Evolutionary conservation across 2,113 vertebrate genomes (phyloP).

Genomic region (Aspiorhynchus laticeps): DNA sequence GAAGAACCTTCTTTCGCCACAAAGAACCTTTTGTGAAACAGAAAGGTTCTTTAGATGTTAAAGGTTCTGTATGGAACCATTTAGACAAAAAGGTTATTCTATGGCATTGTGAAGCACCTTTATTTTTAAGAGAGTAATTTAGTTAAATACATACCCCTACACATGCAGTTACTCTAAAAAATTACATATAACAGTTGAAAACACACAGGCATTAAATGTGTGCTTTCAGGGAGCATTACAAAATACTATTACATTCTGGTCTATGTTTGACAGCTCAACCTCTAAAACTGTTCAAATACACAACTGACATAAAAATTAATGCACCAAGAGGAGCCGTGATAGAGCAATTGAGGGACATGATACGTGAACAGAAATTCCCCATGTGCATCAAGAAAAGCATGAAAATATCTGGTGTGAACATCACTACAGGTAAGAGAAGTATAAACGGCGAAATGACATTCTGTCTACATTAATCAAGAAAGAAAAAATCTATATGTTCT

Average conservation of each 20-base stretch:
- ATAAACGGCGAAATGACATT: neutral
- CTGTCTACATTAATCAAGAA: neutral
- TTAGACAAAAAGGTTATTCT: too few species aligned
- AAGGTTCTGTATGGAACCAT: too few species aligned
- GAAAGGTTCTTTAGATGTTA: too few species aligned
- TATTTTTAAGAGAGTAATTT: too few species aligned
- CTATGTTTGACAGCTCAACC: neutral
- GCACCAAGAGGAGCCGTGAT: neutral
- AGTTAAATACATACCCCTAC: too few species aligned
- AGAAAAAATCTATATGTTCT: too few species aligned
- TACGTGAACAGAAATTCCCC: neutral
- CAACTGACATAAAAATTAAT: slow-evolving; percentile 7
- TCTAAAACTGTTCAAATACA: slow-evolving; percentile 5
- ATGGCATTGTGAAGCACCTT: too few species aligned
- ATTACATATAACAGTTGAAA: neutral
- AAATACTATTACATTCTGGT: neutral
- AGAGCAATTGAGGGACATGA: neutral
- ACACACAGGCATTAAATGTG: neutral
- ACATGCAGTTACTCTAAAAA: too few species aligned
- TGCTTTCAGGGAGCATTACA: neutral
- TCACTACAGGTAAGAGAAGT: neutral
- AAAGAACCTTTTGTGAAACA: too few species aligned
- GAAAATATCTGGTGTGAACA: neutral
- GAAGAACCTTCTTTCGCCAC: too few species aligned
- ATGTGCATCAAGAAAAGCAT: neutral